phyloP scores from a whole-genome alignment of 2,888 invertebrate species.

The Latrodectus hesperus region DNA sequence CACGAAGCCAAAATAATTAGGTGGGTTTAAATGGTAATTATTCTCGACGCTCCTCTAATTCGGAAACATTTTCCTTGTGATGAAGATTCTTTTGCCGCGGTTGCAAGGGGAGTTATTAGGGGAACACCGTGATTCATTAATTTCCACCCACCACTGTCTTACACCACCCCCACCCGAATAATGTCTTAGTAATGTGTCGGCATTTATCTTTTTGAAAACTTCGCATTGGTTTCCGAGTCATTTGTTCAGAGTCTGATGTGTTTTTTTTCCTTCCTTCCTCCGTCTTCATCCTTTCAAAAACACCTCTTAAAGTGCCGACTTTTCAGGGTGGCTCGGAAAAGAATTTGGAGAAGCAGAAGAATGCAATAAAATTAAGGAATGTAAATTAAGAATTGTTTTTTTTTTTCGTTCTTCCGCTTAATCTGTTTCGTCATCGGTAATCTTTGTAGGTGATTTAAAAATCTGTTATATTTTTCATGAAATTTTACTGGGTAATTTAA shows the following conservation, averaged over 20 bases:
- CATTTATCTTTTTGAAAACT: conserved; percentile 5
- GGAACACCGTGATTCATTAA: conserved; percentile 35
- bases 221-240: not conserved
- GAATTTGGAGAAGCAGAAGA: not conserved
- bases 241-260: conserved; percentile 1
- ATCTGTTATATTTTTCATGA: too few relatives aligned
- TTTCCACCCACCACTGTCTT: conserved; percentile 4
- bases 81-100: conserved; percentile 36
- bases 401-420: not conserved
- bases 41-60: conserved; percentile 52
- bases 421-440: too few relatives aligned
- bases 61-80: conserved; percentile 47
- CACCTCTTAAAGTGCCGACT: conserved; percentile 5
- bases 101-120: conserved; percentile 56
- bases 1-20: conserved; percentile 63
- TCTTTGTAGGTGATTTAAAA: too few relatives aligned
- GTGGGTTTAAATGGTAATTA: conserved; percentile 64
- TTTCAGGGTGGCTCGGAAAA: not conserved
- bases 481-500: too few relatives aligned
- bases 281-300: not conserved
- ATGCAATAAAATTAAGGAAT: not conserved
- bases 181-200: not conserved
- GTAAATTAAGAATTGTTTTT: not conserved
- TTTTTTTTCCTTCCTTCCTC: too few relatives aligned
- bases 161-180: conserved; percentile 4